Conservation (phyloP, 1,140 invertebrate species). For the Eciton burchellii region DNA sequence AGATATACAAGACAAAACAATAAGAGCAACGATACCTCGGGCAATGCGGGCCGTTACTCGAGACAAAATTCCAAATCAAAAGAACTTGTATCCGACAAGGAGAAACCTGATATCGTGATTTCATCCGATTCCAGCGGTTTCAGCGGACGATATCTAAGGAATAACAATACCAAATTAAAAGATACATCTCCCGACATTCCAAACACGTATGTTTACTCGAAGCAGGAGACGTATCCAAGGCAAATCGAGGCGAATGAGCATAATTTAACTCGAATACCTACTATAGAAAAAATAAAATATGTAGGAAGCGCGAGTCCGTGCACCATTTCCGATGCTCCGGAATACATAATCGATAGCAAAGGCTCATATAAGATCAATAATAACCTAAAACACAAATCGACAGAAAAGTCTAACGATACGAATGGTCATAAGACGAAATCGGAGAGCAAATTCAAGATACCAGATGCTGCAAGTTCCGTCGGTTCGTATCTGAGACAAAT, state of each 20-base stretch:
- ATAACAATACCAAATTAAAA: conserved; percentile 70
- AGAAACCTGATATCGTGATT: conserved; percentile 73
- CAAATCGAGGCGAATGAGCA: conserved; percentile 48
- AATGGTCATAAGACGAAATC: conserved; percentile 41
- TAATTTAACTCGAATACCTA: conserved; percentile 52
- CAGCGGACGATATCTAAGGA: conserved; percentile 69
- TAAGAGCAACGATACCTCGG: conserved; percentile 52
- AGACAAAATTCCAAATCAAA: conserved; percentile 75
- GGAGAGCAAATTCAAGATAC: conserved; percentile 75
- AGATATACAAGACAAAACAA: conserved; percentile 74
- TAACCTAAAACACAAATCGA: conserved; percentile 46
- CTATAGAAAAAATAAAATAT: conserved; percentile 76
- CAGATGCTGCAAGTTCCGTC: conserved; percentile 75
- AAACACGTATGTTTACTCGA: conserved; percentile 28
- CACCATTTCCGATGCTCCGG: conserved; percentile 48
- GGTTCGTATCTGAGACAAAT: conserved; percentile 81
- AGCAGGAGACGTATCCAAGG: conserved; percentile 48
- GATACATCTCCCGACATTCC: conserved; percentile 57
- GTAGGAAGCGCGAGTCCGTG: conserved; percentile 70
- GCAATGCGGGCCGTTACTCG: conserved; percentile 61
- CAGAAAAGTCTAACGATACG: conserved; percentile 53
- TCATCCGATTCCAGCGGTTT: conserved; percentile 71
- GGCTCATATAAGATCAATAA: conserved; percentile 73
- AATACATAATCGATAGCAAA: conserved; percentile 74
- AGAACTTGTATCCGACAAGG: conserved; percentile 62